These are phyloP conservation scores for Vulpes ferrilata DNA, from an alignment of 2,113 vertebrate species.

Conservation along the genomic window DNA sequence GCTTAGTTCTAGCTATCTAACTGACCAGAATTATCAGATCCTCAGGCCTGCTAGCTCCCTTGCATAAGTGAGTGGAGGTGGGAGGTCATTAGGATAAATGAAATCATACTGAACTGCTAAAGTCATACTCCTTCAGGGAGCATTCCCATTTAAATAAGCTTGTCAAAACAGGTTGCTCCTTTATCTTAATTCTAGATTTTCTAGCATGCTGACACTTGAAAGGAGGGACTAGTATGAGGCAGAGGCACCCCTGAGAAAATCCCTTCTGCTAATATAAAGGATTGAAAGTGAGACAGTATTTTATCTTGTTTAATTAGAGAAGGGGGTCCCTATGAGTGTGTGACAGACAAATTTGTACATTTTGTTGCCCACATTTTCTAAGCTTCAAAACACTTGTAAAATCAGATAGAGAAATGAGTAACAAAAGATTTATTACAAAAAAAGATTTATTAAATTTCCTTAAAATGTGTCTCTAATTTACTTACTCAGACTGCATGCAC, in stretches of 20 bases:
- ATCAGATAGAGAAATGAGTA: background rate
- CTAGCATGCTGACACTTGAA: background rate
- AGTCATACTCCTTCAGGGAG: background rate
- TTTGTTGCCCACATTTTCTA: background rate
- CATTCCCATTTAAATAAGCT: conserved; percentile 52
- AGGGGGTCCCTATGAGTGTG: background rate
- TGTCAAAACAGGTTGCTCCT: background rate
- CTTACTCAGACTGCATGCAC: background rate
- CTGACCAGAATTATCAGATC: background rate
- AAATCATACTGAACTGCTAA: conserved; percentile 23
- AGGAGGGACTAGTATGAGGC: background rate
- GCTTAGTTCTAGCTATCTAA: background rate
- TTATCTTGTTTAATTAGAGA: background rate
- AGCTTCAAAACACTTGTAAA: conserved; percentile 24
- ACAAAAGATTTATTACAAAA: background rate
- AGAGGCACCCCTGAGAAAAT: background rate
- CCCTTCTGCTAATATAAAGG: background rate
- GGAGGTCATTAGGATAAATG: conserved; percentile 35
- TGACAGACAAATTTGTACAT: background rate
- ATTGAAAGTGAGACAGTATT: background rate
- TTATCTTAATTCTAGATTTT: conserved; percentile 2
- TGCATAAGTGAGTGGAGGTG: background rate
- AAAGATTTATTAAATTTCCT: background rate
- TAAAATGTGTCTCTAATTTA: background rate
- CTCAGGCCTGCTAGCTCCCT: background rate